Evolutionary conservation across 2,113 vertebrate species (phyloP), one percentile per base, ranked within the genome.

Genomic region (Phoxinus phoxinus): DNA sequence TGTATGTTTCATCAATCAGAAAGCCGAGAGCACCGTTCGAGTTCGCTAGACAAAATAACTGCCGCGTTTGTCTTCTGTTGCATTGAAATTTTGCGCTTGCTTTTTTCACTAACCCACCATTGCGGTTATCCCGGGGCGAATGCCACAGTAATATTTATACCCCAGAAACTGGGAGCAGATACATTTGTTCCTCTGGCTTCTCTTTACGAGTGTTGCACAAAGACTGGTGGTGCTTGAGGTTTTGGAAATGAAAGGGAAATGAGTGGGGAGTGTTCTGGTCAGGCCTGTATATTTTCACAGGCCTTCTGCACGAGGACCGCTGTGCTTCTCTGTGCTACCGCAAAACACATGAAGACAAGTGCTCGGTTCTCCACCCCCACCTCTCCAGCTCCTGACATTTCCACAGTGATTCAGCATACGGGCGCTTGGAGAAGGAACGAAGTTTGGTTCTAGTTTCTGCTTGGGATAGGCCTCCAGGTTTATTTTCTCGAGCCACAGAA

Each of bases 301-400:
- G 69, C 37, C 75, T 67, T 19, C 67, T 71, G 67, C 78, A 75
- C 71, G 73, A 61, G 79, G 86, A 79, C 63, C 25, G 44, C 61
- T 73, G 77, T 65, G 81, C 67, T 35, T 32, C 59, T 35, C 53
- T 13, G 27, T 78, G 27, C 44, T 48, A 83, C 85, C 89, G 77
- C 87, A 88, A 85, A 84, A 89, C 82, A 87, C 84, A 86, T 85
- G 59, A 84, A 83, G 51, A 85, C 89, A 81, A 85, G 80, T 85
- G 85, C 53, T 81, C 51, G 17, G 76, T 74, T 75, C 80, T 46
- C 27, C 59, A 27, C 53, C 21, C 17, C 86, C 37, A 15, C 25
- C 73, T 30, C 51, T 77, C 27, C 46, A 3, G 7, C 65, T 27
- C 35, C 48, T 69, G 19, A 6, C 27, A 11, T 41, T 21, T 51